Evolutionary conservation across 2,888 invertebrate genomes (phyloP), one percentile per base, ranked within the genome.

Genomic region (Melangyna quadrimaculata): DNA sequence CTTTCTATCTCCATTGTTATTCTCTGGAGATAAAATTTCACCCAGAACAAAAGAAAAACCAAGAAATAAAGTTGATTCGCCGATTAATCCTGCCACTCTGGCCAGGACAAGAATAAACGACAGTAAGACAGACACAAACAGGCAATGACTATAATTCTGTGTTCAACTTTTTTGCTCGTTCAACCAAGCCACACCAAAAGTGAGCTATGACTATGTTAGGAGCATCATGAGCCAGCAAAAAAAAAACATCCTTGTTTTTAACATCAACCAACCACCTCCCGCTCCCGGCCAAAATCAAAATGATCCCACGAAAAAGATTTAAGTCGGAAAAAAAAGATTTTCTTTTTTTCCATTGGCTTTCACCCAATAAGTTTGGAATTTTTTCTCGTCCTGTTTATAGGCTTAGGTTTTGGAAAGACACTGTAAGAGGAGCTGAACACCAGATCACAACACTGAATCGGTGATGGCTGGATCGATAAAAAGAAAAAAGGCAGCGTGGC

Each of bases 301-400:
- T 43, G 35, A 67, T 82, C 67, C 22, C 53, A 61, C 43, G 19
- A 59, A 73, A n/a, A 75, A 82, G 45, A 53, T 72, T 43, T 1
- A 24, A 43, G 55, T 43, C 19, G 45, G 12, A 59, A 55, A 59
- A 53, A 71, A 55, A 6, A 19, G 24, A 8, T 27, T n/a, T 40
- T 48, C 40, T 45, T 32, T 70, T 51, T 27, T 43, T 29, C 57
- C 69, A 12, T 43, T 84, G 84, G 84, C 84, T 75, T 69, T 77
- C 48, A 14, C 45, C 84, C 84, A 84, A 84, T 79, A 79, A 84
- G 84, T 84, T 84, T 84, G 51, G 32, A 59, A 3, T 43, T 43
- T 19, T 59, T 71, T 78, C 65, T 51, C 22, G 6, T 67, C 8
- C n/a, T 48, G 9, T 35, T 61, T 72, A 67, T 78, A 72, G 74